A percentile compares a stretch with the other conserved stretches of the same genome.
phyloP scores from a whole-genome alignment of 2,888 invertebrate genomes.

The Eupithecia subfuscata region DNA sequence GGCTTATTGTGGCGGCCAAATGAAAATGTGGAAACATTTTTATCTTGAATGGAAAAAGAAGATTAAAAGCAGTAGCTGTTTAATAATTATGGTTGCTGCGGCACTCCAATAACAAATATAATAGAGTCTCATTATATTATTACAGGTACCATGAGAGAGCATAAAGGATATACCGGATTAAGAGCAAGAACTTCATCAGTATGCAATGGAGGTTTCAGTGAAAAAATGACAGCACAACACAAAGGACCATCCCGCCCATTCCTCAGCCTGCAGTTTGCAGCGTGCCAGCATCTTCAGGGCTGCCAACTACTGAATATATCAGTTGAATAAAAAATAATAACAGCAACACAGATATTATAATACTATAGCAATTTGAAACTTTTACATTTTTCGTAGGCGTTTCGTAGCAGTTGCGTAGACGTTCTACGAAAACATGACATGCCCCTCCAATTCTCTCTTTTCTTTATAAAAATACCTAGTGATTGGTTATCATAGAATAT shows the following conservation, averaged over 20 bases:
- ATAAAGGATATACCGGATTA: constrained; percentile 35
- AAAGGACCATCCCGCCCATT: constrained; percentile 43
- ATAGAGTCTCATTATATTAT: constrained; percentile 33
- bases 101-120: constrained; percentile 27
- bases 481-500: neutral
- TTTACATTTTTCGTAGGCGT: constrained; percentile 6
- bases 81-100: constrained; percentile 3
- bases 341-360: no score
- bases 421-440: constrained; percentile 2
- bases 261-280: constrained; percentile 36
- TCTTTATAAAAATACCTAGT: neutral
- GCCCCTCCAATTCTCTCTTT: neutral
- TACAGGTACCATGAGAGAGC: constrained; percentile 25
- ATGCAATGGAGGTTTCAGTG: constrained; percentile 49
- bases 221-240: constrained; percentile 48
- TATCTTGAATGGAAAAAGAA: constrained; percentile 2
- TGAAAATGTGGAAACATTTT: constrained; percentile 4
- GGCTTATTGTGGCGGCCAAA: neutral
- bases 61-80: neutral
- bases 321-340: no score
- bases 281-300: constrained; percentile 16
- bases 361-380: neutral
- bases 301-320: constrained; percentile 8
- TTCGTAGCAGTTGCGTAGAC: constrained; percentile 11
- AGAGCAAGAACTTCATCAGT: constrained; percentile 47